Evolutionary conservation across 2,797 vertebrate species (phyloP), one percentile per base, ranked within the genome.

Genomic region (Cheirogaleus major): DNA sequence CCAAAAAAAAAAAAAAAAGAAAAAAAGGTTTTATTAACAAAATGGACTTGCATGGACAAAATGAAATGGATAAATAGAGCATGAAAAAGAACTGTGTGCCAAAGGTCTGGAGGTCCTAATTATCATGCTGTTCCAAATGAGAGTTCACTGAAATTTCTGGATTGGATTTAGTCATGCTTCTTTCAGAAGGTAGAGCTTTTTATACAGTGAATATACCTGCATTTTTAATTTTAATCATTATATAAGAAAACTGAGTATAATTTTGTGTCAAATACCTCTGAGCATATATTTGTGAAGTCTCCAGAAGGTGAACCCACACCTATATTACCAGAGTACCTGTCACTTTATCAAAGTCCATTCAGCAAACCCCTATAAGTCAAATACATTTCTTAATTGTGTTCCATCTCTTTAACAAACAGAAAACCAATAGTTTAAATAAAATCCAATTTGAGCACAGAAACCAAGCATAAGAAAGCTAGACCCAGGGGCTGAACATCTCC

Each of bases 231-330:
- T 75, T 79, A 75, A 92, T 45, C 22, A 81, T 25, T 50, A 83
- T 13, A 1, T 30, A 70, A 70, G 30, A 93, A 73, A 90, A 69
- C 12, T 13, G 67, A 25, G 23, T 32, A 72, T 70, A 23, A 45
- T 52, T 93, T 96, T 86, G 23, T 61, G 83, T 45, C 48, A 79
- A n/a, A 65, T 81, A 32, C 94, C 55, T 85, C 43, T 55, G 43
- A 79, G 93, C 23, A 91, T 5, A n/a, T 27, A 78, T 81, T 50
- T 61, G 82, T 78, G 38, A 93, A 83, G 13, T 41, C 30, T 91
- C 22, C 22, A 15, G 10, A 18, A 79, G 35, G 30, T 45, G 73
- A 90, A 43, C 10, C n/a, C 67, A 65, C 38, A 45, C 30, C 35
- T 72, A 7, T 13, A 43, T 35, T 12, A 59, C 23, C 43, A 63